Evolutionary conservation across 2,888 invertebrate species (phyloP).

Genomic region (Drosophila setosimentum): DNA sequence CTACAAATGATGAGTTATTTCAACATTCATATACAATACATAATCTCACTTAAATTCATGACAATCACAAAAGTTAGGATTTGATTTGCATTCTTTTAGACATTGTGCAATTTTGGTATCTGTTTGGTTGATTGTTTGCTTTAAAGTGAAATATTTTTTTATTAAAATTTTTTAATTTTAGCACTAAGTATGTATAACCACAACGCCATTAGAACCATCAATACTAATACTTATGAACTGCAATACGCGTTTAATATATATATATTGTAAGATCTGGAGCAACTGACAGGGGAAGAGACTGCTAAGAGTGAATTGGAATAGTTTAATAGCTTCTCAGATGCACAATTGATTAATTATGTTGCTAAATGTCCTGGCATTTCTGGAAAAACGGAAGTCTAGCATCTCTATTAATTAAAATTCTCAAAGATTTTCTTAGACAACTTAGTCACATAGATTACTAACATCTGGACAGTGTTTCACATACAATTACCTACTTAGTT

Average conservation of each 20-base stretch:
- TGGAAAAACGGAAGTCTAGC: constrained; percentile 42
- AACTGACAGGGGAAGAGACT: constrained; percentile 19
- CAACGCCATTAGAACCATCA: constrained; percentile 58
- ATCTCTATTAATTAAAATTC: constrained; percentile 52
- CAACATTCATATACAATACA: constrained; percentile 46
- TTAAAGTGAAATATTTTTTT: constrained; percentile 33
- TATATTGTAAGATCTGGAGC: constrained; percentile 11
- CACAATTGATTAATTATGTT: background rate
- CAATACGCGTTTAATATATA: background rate
- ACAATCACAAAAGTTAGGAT: constrained; percentile 78
- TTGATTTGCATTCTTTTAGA: constrained; percentile 58
- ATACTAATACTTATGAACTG: constrained; percentile 30
- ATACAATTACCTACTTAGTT: constrained; percentile 29
- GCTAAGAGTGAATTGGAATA: background rate
- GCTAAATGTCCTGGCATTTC: constrained; percentile 2
- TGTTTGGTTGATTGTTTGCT: constrained; percentile 39
- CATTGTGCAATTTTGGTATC: constrained; percentile 30
- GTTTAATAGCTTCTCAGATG: constrained; percentile 5
- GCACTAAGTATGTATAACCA: constrained; percentile 55
- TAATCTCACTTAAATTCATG: constrained; percentile 73
- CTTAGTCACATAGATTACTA: constrained; percentile 12
- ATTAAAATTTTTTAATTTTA: no score
- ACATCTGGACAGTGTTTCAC: constrained; percentile 21
- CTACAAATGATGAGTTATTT: constrained; percentile 44
- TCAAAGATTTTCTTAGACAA: constrained; percentile 17